Evolutionary conservation across 2,888 invertebrate species (phyloP), one percentile per base, ranked within the genome.

Genomic region (Boloria euphrosyne): DNA sequence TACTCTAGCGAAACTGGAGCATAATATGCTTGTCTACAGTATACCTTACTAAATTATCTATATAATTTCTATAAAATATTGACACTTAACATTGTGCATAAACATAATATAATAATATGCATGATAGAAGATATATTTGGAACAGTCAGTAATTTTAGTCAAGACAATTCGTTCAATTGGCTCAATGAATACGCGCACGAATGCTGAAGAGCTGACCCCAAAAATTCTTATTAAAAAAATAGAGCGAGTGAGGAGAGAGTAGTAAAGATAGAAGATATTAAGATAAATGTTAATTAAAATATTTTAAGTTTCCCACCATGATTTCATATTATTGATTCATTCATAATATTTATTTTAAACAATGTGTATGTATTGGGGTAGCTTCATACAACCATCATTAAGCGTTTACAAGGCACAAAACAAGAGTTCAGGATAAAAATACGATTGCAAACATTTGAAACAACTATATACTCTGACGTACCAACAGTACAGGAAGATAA

Each of bases 11-110:
- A 73, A 68, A 71, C 67, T 71, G 69, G 71, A 66, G 71, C 65
- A 73, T 73, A 73, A 70, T 72, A 70, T 62, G 63, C 68, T 69
- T 69, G 71, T 71, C 62, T 68, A 68, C 68, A 70, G 66, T 70
- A 70, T 61, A 70, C 73, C 71, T 69, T 74, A 73, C 68, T 65
- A 71, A 69, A 72, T 66, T 62, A 70, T 69, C 67, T 70, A 7
- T 31, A 75, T 73, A 75, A 75, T 80, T 85, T 82, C 80, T 76
- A 90, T 91, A 91, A 90, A 91, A 90, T 91, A 90, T 91, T 83
- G 86, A 91, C 86, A 85, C 78, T 86, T 91, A 91, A 91, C 91
- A 90, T 89, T 89, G 90, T 91, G 90, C 90, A 89, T 85, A 61
- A 68, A 71, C 66, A 50, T 71, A 70, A 66, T 68, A 50, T 71